Percentiles rank a stretch among this genome's conserved stretches.
These are phyloP conservation scores for Drosophila neotestacea DNA, from an alignment of 2,888 invertebrate genomes.

Conservation along the genomic window DNA sequence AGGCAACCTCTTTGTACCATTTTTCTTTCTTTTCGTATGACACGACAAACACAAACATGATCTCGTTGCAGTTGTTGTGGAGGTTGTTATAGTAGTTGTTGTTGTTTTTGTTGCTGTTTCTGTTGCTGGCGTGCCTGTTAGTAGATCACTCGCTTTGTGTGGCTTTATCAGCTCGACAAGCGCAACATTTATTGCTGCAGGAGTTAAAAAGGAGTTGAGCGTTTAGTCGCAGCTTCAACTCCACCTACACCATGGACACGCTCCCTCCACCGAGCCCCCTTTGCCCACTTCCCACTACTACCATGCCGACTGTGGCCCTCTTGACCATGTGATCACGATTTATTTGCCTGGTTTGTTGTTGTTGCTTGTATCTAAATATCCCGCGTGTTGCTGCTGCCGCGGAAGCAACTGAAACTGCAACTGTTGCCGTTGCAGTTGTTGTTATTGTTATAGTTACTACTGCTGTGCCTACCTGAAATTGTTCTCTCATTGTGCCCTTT, in stretches of 20 bases:
- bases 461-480: constrained; percentile 38
- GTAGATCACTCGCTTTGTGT: constrained; percentile 81
- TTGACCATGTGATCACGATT: constrained; percentile 84
- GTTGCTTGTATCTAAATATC: constrained; percentile 69
- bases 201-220: constrained; percentile 72
- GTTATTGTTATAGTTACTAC: constrained; percentile 27
- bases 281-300: neutral
- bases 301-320: constrained; percentile 52
- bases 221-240: constrained; percentile 61
- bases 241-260: constrained; percentile 62
- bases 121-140: constrained; percentile 72
- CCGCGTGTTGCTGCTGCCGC: constrained; percentile 66
- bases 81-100: constrained; percentile 41
- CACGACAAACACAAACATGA: constrained; percentile 81
- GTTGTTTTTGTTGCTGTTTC: constrained; percentile 52
- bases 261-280: constrained; percentile 1
- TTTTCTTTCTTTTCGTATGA: constrained; percentile 79
- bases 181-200: constrained; percentile 75
- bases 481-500: constrained; percentile 33
- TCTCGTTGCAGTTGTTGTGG: constrained; percentile 69
- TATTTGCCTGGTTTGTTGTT: constrained; percentile 70
- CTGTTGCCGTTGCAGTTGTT: constrained; percentile 42
- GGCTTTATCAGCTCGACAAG: constrained; percentile 79
- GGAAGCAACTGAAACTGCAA: constrained; percentile 67
- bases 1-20: constrained; percentile 58